Evolutionary conservation across 2,888 invertebrate genomes (phyloP), one percentile per base, ranked within the genome.

Genomic region (Cordilura impudica): DNA sequence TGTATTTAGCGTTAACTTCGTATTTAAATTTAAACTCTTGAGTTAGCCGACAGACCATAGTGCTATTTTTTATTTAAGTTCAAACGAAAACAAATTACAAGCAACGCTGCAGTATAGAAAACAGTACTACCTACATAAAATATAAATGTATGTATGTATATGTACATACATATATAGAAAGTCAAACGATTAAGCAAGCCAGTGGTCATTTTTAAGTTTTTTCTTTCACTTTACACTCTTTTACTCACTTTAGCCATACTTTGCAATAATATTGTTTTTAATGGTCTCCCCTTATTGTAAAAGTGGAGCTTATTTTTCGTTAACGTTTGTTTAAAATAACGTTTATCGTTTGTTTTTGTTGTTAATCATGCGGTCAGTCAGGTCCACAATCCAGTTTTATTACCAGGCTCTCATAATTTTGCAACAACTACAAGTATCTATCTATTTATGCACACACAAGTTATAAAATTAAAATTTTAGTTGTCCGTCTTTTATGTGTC

Each of bases 351-450:
- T 12, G 19, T 6, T 43, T 45, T 67, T 67, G 47, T 69, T 54
- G 51, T 67, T 10, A 71, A 69, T 83, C 84, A 84, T 85, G 87
- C 86, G 88, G 89, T 88, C 89, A 89, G 87, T 88, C 88, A 86
- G 88, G 87, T 88, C 89, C 89, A 89, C 89, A 88, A 88, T 87
- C 86, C 87, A 87, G 88, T 88, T 86, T 84, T 82, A 83, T 81
- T 84, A 89, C 85, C 88, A 89, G 89, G 88, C 85, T 87, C 85
- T 75, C 88, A 89, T 82, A 82, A 82, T 31, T 5, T 12, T 16
- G 8, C 10, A 60, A 53, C 53, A 73, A 65, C 31, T n/a, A 19
- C 4, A 53, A 53, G 29, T 45, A 26, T 53, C 10, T 2, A 39
- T 12, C 8, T 21, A 58, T 39, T 23, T 21, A 43, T 39, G 19